Percentiles rank a stretch among this genome's conserved stretches.
Evolutionary conservation across 2,888 invertebrate species (phyloP).

Genomic region (Blomia tropicalis): DNA sequence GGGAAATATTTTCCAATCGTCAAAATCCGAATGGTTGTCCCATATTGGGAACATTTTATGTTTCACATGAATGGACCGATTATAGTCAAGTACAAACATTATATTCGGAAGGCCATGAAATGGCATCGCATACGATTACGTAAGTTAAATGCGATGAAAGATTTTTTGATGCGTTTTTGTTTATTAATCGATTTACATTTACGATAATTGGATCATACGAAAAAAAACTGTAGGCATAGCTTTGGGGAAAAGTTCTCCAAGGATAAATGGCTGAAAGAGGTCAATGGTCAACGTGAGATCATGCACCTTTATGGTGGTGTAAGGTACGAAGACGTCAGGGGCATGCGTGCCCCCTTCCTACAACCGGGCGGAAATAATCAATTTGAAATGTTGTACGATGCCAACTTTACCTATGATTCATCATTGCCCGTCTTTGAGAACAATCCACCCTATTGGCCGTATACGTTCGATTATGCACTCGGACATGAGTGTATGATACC

Average conservation of each 20-base stretch:
- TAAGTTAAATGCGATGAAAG: conserved; percentile 29
- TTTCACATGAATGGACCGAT: conserved; percentile 97
- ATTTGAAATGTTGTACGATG: conserved; percentile 90
- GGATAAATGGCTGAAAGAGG: conserved; percentile 87
- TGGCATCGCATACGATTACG: conserved; percentile 83
- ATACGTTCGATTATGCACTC: conserved; percentile 81
- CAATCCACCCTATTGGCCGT: conserved; percentile 85
- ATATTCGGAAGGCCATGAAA: conserved; percentile 84
- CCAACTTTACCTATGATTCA: conserved; percentile 87
- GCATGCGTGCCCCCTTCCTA: conserved; percentile 88
- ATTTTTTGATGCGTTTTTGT: not conserved
- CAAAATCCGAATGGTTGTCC: conserved; percentile 42
- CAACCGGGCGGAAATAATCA: conserved; percentile 84
- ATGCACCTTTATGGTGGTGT: conserved; percentile 66
- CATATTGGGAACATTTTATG: conserved; percentile 71
- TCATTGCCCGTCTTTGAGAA: conserved; percentile 90
- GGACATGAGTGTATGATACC: conserved; percentile 94
- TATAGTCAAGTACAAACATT: conserved; percentile 93
- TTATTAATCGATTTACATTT: not conserved
- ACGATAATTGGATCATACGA: not conserved
- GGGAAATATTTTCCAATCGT: conserved; percentile 41
- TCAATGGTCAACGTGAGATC: conserved; percentile 83
- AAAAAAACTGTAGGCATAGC: conserved; percentile 57
- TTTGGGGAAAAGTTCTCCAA: conserved; percentile 88
- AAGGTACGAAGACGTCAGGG: conserved; percentile 69